Conservation (phyloP, 2,888 invertebrate genomes). For the Tanypteryx hageni region DNA sequence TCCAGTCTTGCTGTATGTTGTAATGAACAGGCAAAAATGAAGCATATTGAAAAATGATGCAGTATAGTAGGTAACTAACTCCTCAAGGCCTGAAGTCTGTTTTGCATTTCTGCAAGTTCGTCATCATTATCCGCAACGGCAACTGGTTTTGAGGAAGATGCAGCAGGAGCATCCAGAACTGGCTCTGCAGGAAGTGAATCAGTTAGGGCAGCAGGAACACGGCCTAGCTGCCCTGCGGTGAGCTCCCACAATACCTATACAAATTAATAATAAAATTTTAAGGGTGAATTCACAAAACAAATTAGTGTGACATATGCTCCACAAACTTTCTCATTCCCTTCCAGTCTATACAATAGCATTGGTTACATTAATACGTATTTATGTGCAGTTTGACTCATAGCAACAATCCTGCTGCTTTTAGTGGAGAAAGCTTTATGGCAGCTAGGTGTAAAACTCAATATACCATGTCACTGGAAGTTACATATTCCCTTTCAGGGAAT, state of each 20-base stretch:
- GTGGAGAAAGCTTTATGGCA: no score
- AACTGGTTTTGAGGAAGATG: constrained; percentile 78
- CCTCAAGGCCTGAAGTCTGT: constrained; percentile 89
- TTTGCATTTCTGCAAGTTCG: constrained; percentile 95
- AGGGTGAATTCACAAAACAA: no score
- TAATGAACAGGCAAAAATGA: background rate
- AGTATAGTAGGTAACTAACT: constrained; percentile 79
- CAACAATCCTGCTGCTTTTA: no score
- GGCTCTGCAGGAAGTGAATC: constrained; percentile 75
- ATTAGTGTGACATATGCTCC: no score
- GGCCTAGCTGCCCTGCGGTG: constrained; percentile 93
- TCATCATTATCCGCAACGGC: constrained; percentile 81
- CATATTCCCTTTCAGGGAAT: no score
- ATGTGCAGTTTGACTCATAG: no score
- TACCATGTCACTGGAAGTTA: no score
- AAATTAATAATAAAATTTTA: no score
- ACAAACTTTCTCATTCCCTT: no score
- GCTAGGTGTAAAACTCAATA: no score
- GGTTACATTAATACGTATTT: no score
- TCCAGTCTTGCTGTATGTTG: background rate
- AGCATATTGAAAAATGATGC: background rate
- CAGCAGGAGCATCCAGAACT: constrained; percentile 72
- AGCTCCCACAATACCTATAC: constrained; percentile 88
- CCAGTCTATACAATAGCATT: no score
- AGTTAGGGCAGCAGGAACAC: constrained; percentile 85